Conservation (phyloP, 92 coral and sea anemone genomes). For the Epizoanthus ramosus region DNA sequence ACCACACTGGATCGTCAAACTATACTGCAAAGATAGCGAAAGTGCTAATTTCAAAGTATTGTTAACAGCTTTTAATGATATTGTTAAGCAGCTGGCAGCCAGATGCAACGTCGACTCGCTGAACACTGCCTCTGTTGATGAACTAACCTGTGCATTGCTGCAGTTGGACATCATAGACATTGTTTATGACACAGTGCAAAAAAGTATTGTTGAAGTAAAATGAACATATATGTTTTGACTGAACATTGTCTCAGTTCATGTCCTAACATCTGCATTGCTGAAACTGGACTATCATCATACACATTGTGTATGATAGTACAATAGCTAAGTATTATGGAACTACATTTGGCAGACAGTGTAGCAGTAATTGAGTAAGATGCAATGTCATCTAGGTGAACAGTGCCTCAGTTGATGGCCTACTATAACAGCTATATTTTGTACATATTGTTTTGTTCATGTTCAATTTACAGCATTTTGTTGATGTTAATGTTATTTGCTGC, state of each 20-base stretch:
- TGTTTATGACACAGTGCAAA: background rate
- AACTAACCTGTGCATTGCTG: background rate
- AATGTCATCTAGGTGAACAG: background rate
- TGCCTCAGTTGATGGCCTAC: too few relatives aligned
- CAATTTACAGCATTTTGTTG: too few relatives aligned
- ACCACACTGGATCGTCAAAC: constrained; percentile 6
- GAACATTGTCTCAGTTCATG: too few relatives aligned
- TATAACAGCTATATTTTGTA: too few relatives aligned
- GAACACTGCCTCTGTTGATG: background rate
- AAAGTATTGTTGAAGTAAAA: background rate
- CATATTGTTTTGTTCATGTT: too few relatives aligned
- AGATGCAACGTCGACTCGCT: background rate
- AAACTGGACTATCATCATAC: too few relatives aligned
- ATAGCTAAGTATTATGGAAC: too few relatives aligned
- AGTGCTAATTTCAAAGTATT: background rate
- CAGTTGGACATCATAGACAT: background rate
- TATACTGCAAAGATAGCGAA: background rate
- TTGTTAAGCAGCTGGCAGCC: background rate
- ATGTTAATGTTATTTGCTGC: too few relatives aligned
- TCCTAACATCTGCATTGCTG: too few relatives aligned
- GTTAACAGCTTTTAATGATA: too few relatives aligned
- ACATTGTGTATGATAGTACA: too few relatives aligned
- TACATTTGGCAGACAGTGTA: too few relatives aligned
- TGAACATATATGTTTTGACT: background rate
- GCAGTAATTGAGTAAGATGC: background rate